Evolutionary conservation across 2,113 vertebrate genomes (phyloP).

Genomic region (Anoura caudifer): DNA sequence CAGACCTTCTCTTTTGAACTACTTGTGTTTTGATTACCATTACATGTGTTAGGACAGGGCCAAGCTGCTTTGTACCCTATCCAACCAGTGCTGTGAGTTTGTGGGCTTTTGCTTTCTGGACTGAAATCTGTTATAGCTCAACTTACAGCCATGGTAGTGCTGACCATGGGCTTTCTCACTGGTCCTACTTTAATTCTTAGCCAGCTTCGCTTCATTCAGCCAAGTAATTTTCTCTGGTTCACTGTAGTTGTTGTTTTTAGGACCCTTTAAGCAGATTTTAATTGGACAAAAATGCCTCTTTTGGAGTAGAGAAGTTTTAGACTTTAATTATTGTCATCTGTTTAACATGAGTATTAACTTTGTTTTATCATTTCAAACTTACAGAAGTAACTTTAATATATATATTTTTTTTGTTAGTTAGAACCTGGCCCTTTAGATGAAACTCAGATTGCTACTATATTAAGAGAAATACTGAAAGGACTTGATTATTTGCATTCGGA

Average conservation of each 20-base stretch:
- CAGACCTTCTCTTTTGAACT: background rate
- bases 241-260: background rate
- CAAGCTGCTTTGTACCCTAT: no score
- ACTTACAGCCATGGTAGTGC: fast-evolving
- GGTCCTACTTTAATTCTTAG: background rate
- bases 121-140: no score
- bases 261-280: background rate
- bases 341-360: background rate
- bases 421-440: conserved; percentile 95
- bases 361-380: background rate
- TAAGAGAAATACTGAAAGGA: conserved; percentile 97
- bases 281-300: background rate
- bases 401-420: conserved; percentile 81
- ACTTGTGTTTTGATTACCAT: background rate
- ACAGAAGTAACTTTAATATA: background rate
- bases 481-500: conserved; percentile 98
- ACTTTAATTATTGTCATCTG: background rate
- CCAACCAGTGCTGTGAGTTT: background rate
- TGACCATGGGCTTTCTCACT: fast-evolving
- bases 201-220: background rate
- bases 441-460: conserved; percentile 95
- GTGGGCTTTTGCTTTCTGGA: background rate
- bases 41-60: background rate
- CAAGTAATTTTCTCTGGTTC: background rate
- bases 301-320: background rate